Percentiles rank a stretch among this genome's conserved stretches.
Evolutionary conservation across 2,888 invertebrate species (phyloP).

Genomic region (Auanema sp.): DNA sequence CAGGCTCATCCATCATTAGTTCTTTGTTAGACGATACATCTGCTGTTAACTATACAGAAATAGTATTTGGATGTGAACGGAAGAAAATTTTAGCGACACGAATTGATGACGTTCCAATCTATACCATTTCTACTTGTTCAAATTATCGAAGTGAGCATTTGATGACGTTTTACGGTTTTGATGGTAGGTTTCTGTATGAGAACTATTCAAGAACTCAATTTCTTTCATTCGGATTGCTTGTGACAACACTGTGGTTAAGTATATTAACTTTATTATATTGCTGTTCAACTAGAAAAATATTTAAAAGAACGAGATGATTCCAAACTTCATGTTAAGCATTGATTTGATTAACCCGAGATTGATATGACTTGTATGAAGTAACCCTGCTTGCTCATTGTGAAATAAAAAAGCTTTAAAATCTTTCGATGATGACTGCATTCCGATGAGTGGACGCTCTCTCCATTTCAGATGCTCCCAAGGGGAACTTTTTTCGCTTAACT

Average conservation of each 20-base stretch:
- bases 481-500: constrained; percentile 43
- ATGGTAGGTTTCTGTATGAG: no score
- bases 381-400: no score
- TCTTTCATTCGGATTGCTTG: no score
- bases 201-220: no score
- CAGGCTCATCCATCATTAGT: constrained; percentile 5
- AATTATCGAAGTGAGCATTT: background rate
- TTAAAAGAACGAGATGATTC: no score
- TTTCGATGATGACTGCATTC: constrained; percentile 15
- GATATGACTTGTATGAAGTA: no score
- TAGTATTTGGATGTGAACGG: constrained; percentile 26
- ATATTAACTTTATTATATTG: no score
- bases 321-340: no score
- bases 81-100: constrained; percentile 17
- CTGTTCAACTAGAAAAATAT: no score
- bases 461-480: constrained; percentile 34
- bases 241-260: no score
- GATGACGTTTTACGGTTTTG: constrained; percentile 13
- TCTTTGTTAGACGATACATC: background rate
- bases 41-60: constrained; percentile 11
- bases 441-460: constrained; percentile 35
- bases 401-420: constrained; percentile 15
- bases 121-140: constrained; percentile 9
- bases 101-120: constrained; percentile 22
- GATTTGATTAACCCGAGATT: no score